Evolutionary conservation across 2,888 invertebrate genomes (phyloP), one percentile per base, ranked within the genome.

Genomic region (Heliothis peltigera): DNA sequence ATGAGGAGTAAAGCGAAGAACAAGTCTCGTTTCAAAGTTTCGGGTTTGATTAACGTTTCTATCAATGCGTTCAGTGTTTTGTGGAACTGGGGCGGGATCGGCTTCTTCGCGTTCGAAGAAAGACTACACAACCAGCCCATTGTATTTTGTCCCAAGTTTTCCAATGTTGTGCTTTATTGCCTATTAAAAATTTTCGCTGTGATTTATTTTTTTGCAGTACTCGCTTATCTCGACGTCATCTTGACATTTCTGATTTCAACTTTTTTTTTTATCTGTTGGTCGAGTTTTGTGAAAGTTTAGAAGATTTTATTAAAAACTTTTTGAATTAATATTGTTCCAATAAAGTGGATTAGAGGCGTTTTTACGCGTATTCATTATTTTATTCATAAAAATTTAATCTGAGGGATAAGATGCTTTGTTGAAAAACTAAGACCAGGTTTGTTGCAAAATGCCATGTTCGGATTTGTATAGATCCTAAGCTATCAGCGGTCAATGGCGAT

Each of bases 31-130:
- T 85, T 87, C 70, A 88, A 84, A 78, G 81, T 80, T 76, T 84
- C 81, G n/a, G 87, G 85, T 74, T 85, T 87, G 80, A 89, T 88
- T 85, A 88, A 84, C 75, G 81, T 78, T 67, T 85, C 80, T 68
- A 89, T 84, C 75, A 88, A 78, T 77, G 79, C 71, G 63, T 78
- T 82, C 75, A 85, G 71, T 83, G 83, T 84, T 76, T 77, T 70
- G 53, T 78, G 76, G 70, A 86, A 84, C 67, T 80, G 81, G 76
- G 79, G 72, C 77, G 80, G 69, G 64, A 83, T 78, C 66, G 81
- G 76, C 74, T 81, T 76, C 70, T 84, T 82, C 70, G 66, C 70
- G 62, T 70, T 65, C 69, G 61, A 75, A 75, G 73, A 68, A 22
- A 59, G 47, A 75, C 69, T 74, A 69, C 70, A 76, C 65, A 72